phyloP scores from a whole-genome alignment of 1,140 invertebrate species.

The Hermetia illucens region DNA sequence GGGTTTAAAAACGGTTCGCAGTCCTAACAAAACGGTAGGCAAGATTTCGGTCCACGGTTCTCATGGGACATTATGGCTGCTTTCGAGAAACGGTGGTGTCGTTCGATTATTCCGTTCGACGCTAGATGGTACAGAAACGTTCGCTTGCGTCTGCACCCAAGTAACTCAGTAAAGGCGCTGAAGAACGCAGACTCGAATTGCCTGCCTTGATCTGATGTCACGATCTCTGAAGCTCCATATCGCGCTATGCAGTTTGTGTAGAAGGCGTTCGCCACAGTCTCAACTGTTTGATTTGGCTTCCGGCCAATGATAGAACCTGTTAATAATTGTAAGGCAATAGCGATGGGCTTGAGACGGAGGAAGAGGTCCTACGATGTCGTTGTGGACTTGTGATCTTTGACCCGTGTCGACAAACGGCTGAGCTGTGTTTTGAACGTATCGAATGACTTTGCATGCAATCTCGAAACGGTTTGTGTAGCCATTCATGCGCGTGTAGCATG shows the following conservation, averaged over 20 bases:
- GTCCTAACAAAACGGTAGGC: slow-evolving; percentile 20
- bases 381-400: slow-evolving; percentile 17
- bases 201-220: slow-evolving; percentile 18
- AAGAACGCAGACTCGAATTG: slow-evolving; percentile 19
- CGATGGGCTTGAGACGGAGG: slow-evolving; percentile 6
- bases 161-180: slow-evolving; percentile 5
- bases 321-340: slow-evolving; percentile 15
- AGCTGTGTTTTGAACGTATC: too few species aligned
- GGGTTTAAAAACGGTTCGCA: slow-evolving; percentile 13
- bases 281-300: slow-evolving; percentile 20
- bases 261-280: slow-evolving; percentile 15
- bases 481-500: too few species aligned
- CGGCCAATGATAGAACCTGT: slow-evolving; percentile 25
- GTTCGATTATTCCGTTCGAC: slow-evolving; percentile 18
- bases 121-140: slow-evolving; percentile 22
- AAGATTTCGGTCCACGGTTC: slow-evolving; percentile 18
- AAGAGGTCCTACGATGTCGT: slow-evolving; percentile 20
- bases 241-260: slow-evolving; percentile 14
- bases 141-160: slow-evolving; percentile 9
- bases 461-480: too few species aligned
- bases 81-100: slow-evolving; percentile 25
- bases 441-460: too few species aligned
- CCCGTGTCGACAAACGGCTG: too few species aligned
- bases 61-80: slow-evolving; percentile 13
- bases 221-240: slow-evolving; percentile 11